A percentile compares a stretch with the other conserved stretches of the same genome.
Evolutionary conservation across 2,113 vertebrate species (phyloP).

Genomic region (Amphilophus citrinellus): DNA sequence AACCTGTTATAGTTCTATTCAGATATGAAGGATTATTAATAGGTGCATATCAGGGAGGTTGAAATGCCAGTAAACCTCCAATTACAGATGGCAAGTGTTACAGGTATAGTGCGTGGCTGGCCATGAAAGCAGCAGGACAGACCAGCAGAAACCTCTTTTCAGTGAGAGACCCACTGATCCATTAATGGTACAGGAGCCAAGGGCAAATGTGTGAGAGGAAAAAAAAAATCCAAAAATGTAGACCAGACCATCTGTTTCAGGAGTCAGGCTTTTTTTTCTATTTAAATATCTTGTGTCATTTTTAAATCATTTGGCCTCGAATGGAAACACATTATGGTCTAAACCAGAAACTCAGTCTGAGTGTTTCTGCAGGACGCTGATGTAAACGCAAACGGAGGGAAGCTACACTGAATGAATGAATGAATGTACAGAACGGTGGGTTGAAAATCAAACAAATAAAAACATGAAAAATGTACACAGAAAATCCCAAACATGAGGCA

Average conservation of each 20-base stretch:
- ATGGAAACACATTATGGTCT: conserved; percentile 50
- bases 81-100: conserved; percentile 43
- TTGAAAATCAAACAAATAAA: conserved; percentile 33
- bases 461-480: conserved; percentile 11
- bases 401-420: not conserved
- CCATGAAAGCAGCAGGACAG: conserved; percentile 30
- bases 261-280: conserved; percentile 54
- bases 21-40: conserved; percentile 26
- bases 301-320: conserved; percentile 59
- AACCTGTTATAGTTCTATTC: conserved; percentile 19
- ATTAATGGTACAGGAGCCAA: conserved; percentile 44
- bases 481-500: conserved; percentile 39
- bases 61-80: conserved; percentile 29
- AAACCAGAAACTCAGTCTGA: conserved; percentile 39
- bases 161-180: conserved; percentile 34
- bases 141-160: conserved; percentile 36
- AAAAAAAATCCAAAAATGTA: conserved; percentile 31
- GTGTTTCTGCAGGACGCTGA: conserved; percentile 60
- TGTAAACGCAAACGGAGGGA: not conserved
- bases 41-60: conserved; percentile 16
- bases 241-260: conserved; percentile 67
- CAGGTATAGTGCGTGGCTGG: conserved; percentile 14
- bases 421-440: not conserved
- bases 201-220: conserved; percentile 13
- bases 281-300: conserved; percentile 60